Percentiles rank a stretch among this genome's conserved stretches.
Evolutionary conservation across 2,113 vertebrate species (phyloP).

Genomic region (Microtus montanus): DNA sequence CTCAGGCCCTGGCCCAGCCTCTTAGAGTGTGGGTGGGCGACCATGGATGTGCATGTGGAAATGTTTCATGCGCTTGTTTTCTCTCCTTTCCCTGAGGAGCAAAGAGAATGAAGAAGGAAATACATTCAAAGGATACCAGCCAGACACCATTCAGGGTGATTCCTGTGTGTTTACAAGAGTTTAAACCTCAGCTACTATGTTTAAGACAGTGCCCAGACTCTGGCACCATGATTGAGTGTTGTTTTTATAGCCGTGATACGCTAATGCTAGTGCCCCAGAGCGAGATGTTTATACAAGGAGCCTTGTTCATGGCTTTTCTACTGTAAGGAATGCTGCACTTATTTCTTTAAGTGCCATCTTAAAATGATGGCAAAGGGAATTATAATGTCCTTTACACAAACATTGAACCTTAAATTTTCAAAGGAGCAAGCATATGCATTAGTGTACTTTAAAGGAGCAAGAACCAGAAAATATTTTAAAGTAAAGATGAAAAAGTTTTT

Average conservation of each 20-base stretch:
- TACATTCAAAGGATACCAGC: not conserved
- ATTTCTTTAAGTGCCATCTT: conserved; percentile 70
- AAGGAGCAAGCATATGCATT: conserved; percentile 43
- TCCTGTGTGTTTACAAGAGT: conserved; percentile 66
- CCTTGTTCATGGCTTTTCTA: conserved; percentile 66
- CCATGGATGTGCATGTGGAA: not conserved
- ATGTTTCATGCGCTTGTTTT: not conserved
- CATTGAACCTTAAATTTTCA: conserved; percentile 64
- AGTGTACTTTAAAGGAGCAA: conserved; percentile 46
- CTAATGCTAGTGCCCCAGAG: conserved; percentile 62
- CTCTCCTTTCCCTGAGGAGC: not conserved
- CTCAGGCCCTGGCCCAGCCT: not conserved
- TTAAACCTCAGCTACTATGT: conserved; percentile 64
- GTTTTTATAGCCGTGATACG: conserved; percentile 62
- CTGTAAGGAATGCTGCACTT: conserved; percentile 67
- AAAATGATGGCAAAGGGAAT: conserved; percentile 50
- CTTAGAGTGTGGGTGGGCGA: not conserved
- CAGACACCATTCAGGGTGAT: conserved; percentile 48
- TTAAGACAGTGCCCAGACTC: conserved; percentile 61
- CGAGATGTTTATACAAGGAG: conserved; percentile 74
- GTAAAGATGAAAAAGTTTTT: conserved; percentile 41
- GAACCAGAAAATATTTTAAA: conserved; percentile 51
- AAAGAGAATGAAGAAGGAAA: conserved; percentile 39
- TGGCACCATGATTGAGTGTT: conserved; percentile 14
- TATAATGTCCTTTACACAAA: conserved; percentile 71